Conservation (phyloP, 2,888 invertebrate species). For the Therioaphis trifolii region DNA sequence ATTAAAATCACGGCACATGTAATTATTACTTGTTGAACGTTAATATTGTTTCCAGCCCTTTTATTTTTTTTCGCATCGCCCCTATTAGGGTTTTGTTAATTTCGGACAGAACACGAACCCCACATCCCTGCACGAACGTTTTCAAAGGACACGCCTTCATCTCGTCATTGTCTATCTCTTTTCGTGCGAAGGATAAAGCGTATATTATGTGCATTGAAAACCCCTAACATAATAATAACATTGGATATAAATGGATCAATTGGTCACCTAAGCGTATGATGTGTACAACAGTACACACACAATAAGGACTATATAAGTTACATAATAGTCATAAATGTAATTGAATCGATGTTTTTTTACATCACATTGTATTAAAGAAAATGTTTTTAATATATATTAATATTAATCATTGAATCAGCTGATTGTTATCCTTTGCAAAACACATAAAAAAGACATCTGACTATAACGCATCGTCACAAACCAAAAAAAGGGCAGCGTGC, state of each 20-base stretch:
- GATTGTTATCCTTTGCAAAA: no score
- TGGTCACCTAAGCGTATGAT: constrained; percentile 18
- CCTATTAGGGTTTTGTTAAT: constrained; percentile 48
- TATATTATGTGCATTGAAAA: neutral
- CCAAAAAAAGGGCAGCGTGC: no score
- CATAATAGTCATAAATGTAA: no score
- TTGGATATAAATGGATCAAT: neutral
- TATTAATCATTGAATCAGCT: no score
- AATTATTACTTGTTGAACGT: constrained; percentile 61
- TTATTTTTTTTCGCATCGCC: constrained; percentile 7
- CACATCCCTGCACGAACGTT: constrained; percentile 28
- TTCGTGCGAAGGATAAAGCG: neutral
- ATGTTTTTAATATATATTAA: no score
- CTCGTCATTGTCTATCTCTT: constrained; percentile 12
- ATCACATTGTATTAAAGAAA: no score
- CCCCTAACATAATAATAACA: constrained; percentile 25
- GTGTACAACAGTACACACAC: neutral
- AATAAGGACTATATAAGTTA: neutral
- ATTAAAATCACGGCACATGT: constrained; percentile 49
- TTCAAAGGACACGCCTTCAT: constrained; percentile 52
- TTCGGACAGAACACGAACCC: constrained; percentile 37
- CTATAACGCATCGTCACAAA: no score
- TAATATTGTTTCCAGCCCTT: neutral
- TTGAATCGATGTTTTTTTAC: no score
- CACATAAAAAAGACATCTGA: no score